Base-by-base conservation (phyloP, 1,140 invertebrate genomes). In the Nymphalis io region DNA sequence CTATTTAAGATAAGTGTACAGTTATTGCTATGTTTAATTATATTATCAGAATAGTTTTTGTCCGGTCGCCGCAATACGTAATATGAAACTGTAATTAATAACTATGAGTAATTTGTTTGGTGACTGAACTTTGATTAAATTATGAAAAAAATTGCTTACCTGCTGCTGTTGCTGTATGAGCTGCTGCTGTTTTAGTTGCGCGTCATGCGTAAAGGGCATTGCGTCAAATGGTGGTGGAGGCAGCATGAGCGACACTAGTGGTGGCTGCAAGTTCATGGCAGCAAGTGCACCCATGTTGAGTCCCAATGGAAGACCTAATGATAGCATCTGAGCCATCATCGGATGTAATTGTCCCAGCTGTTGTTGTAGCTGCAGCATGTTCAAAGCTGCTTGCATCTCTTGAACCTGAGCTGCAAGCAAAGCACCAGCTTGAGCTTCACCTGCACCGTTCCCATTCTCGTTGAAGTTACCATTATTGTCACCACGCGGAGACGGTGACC, bases 191-290 rank as follows among this genome's bases (percentile, higher is more conserved):
- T 96, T 95, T 13, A 95, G 93, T 46, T 90, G 87, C 73, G 93
- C 94, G 84, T 92, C 93, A 75, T 87, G 88, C 55, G 73, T 85
- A 73, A 85, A 93, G 73, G 88, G 92, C 93, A 94, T 95, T 70
- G 93, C 92, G 79, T 95, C 94, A 82, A 85, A 96, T 12, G 95
- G 94, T 40, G 95, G 95, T 16, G 96, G 96, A 21, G 96, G 96
- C 93, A 97, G 94, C 96, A 98, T 97, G 92, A 98, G 95, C 1
- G 97, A 96, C 68, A 98, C 96, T 51, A 98, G 85, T 0, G 96
- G 96, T 12, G 96, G 96, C 85, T 97, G 96, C 12, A 97, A 90
- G 87, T 97, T 97, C 96, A 97, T 97, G 0, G 96, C 96, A 0
- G 96, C 96, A 72, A 97, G 88, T 27, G 96, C 96, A 55, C 95